Conservation (phyloP, 2,113 vertebrate genomes). For the Zosterops borbonicus region DNA sequence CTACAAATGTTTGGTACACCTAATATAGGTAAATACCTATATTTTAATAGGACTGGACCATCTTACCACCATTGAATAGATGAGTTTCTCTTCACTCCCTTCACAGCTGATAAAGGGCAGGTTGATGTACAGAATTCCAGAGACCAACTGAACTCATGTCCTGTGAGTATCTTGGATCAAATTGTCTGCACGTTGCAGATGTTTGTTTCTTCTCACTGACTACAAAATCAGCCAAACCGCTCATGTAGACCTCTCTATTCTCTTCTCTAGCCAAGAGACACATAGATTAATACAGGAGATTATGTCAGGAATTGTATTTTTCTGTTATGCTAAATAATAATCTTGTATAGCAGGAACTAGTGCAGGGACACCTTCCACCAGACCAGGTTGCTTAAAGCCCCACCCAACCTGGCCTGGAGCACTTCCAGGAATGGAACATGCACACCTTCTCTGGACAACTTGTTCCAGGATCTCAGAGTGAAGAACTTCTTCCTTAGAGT, state of each 20-base stretch:
- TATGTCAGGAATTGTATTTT: too few relatives aligned
- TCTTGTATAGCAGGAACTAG: background rate
- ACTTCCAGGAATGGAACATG: background rate
- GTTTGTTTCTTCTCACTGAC: background rate
- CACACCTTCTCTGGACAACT: background rate
- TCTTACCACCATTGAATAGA: background rate
- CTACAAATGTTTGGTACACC: background rate
- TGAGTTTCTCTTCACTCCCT: background rate
- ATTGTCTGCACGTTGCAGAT: background rate
- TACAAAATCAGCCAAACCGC: background rate
- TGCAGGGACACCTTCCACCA: background rate
- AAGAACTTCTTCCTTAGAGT: background rate
- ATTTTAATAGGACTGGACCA: background rate
- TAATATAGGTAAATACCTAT: background rate
- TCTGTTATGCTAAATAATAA: too few relatives aligned
- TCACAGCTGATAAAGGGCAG: background rate
- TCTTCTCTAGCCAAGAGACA: background rate
- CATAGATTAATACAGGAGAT: background rate
- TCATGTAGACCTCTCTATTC: background rate
- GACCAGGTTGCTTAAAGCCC: background rate
- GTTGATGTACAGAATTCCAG: background rate
- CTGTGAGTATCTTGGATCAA: background rate
- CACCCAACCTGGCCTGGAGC: background rate
- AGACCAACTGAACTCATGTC: background rate
- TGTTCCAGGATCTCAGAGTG: background rate